Conservation (phyloP, 2,888 invertebrate species). For the Platypus cylindrus region DNA sequence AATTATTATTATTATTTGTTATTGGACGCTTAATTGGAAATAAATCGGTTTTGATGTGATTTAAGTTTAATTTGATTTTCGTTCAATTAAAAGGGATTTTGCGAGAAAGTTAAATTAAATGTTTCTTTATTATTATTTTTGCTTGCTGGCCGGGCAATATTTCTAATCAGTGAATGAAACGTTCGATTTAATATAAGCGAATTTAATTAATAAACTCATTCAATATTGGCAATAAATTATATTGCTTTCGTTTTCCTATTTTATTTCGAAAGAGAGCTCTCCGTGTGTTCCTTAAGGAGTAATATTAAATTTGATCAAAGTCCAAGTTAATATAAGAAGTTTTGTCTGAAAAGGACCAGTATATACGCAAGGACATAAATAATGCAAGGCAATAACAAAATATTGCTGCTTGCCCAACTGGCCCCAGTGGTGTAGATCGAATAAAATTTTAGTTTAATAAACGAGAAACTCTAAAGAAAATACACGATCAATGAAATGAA, state of each 20-base stretch:
- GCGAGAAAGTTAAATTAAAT: not conserved
- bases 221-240: not conserved
- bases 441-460: too few relatives aligned
- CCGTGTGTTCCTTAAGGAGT: slow-evolving; percentile 6
- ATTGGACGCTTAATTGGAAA: too few relatives aligned
- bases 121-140: not conserved
- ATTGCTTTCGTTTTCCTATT: not conserved
- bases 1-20: slow-evolving; percentile 9
- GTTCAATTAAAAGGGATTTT: not conserved
- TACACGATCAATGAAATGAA: too few relatives aligned
- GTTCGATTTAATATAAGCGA: too few relatives aligned
- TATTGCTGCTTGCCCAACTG: too few relatives aligned
- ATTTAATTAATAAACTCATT: too few relatives aligned
- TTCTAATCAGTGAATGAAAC: not conserved
- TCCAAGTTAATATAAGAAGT: slow-evolving; percentile 15
- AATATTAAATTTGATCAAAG: slow-evolving; percentile 14
- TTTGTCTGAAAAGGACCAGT: slow-evolving; percentile 15
- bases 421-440: too few relatives aligned
- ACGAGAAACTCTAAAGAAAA: too few relatives aligned
- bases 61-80: too few relatives aligned
- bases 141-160: too few relatives aligned
- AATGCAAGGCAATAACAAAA: slow-evolving; percentile 17
- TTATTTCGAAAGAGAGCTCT: too few relatives aligned
- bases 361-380: slow-evolving; percentile 17
- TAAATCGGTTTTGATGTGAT: too few relatives aligned